phyloP scores from a whole-genome alignment of 2,888 invertebrate species.

The Lumbricus terrestris region DNA sequence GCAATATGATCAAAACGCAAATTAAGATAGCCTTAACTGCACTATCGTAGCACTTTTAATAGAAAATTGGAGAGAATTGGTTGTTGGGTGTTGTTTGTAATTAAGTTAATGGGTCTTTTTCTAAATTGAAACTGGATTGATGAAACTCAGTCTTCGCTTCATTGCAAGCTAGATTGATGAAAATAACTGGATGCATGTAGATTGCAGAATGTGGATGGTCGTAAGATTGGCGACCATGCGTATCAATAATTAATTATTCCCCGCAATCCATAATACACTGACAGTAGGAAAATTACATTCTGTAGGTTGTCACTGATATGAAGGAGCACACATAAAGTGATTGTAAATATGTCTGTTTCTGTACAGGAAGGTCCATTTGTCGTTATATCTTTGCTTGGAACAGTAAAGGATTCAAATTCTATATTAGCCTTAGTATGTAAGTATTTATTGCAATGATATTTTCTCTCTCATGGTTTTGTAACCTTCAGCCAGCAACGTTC shows the following conservation, averaged over 20 bases:
- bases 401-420: slow-evolving; percentile 47
- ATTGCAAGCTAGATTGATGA: too few species aligned
- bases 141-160: too few species aligned
- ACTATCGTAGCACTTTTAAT: not conserved
- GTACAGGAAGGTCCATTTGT: slow-evolving; percentile 55
- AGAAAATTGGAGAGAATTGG: not conserved
- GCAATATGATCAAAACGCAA: not conserved
- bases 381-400: slow-evolving; percentile 47
- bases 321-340: not conserved
- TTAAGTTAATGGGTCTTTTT: too few species aligned
- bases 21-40: not conserved
- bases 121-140: too few species aligned
- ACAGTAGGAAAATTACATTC: too few species aligned
- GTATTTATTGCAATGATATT: slow-evolving; percentile 37
- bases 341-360: slow-evolving; percentile 15
- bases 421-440: slow-evolving; percentile 48
- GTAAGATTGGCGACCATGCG: too few species aligned
- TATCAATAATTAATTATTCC: too few species aligned
- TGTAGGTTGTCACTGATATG: too few species aligned
- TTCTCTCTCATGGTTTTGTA: not conserved
- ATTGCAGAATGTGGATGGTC: too few species aligned
- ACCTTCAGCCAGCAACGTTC: not conserved
- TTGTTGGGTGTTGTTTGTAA: too few species aligned
- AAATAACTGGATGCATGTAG: too few species aligned
- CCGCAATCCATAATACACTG: too few species aligned